These are phyloP conservation scores for Sisor rabdophorus DNA, from an alignment of 2,113 vertebrate genomes.

Conservation along the genomic window DNA sequence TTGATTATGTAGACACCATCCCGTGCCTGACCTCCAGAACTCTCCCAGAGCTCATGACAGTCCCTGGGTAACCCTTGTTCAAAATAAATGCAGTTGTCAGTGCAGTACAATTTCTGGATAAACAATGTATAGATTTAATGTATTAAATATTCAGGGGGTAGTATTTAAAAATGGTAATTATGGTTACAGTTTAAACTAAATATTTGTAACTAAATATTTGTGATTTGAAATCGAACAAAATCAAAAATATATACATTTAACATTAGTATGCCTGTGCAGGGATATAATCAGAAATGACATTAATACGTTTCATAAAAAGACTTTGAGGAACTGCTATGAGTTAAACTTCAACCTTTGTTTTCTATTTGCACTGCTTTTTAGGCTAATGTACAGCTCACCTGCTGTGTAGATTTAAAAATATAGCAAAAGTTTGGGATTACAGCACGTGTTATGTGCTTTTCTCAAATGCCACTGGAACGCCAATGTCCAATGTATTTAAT, in stretches of 20 bases:
- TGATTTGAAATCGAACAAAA: too few species aligned
- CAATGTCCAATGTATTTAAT: too few species aligned
- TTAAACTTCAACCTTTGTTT: background rate
- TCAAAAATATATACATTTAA: too few species aligned
- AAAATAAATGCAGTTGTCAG: conserved; percentile 34
- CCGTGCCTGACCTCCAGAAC: conserved; percentile 66
- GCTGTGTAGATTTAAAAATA: background rate
- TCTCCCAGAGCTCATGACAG: conserved; percentile 79
- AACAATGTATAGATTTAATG: background rate
- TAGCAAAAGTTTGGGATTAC: background rate
- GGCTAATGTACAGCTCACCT: background rate
- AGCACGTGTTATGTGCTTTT: too few species aligned
- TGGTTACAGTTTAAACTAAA: too few species aligned
- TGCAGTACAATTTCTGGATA: background rate
- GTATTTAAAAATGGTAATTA: too few species aligned
- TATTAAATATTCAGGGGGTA: background rate
- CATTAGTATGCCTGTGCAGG: too few species aligned
- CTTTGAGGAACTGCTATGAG: too few species aligned
- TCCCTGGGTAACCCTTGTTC: conserved; percentile 72
- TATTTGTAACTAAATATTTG: too few species aligned
- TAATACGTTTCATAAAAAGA: too few species aligned
- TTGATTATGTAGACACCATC: conserved; percentile 82
- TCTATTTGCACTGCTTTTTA: background rate
- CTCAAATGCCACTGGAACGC: too few species aligned
- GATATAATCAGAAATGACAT: too few species aligned